Conservation (phyloP, 2,113 vertebrate genomes). For the Cyphomyrus discorhynchus region DNA sequence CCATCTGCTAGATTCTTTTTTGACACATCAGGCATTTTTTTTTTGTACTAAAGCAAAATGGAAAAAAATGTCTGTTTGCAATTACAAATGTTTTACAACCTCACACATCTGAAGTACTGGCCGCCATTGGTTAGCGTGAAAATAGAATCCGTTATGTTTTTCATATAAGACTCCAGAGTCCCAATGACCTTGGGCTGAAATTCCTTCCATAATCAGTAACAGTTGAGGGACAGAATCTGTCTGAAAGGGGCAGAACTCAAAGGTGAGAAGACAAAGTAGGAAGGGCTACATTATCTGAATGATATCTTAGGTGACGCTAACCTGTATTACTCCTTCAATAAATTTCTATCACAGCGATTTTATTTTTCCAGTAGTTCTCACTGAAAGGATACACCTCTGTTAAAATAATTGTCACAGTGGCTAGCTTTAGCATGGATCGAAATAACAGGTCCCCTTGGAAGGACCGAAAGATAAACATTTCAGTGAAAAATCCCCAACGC, state of each 20-base stretch:
- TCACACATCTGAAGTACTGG: slow-evolving; percentile 33
- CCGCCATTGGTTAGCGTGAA: slow-evolving; percentile 21
- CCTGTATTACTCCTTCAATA: neutral
- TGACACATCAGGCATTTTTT: slow-evolving; percentile 35
- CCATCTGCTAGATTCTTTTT: slow-evolving; percentile 40
- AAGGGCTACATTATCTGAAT: neutral
- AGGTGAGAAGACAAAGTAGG: slow-evolving; percentile 6
- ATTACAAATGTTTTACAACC: slow-evolving; percentile 46
- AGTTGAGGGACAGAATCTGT: slow-evolving; percentile 23
- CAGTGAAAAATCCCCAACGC: neutral
- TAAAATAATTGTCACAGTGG: neutral
- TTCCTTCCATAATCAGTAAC: slow-evolving; percentile 39
- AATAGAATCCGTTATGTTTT: slow-evolving; percentile 40
- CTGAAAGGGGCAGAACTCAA: slow-evolving; percentile 9
- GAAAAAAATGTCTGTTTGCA: slow-evolving; percentile 38
- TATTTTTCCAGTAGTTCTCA: neutral
- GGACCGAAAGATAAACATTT: neutral
- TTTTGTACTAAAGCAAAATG: slow-evolving; percentile 30
- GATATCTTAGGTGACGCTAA: neutral
- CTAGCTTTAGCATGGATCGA: neutral
- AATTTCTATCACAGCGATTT: neutral
- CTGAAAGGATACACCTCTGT: neutral
- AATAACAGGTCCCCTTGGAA: neutral
- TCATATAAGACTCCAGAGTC: slow-evolving; percentile 34
- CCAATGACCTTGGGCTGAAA: slow-evolving; percentile 38